These are phyloP conservation scores for Chymomyza costata DNA, from an alignment of 1,140 invertebrate genomes.

Conservation along the genomic window DNA sequence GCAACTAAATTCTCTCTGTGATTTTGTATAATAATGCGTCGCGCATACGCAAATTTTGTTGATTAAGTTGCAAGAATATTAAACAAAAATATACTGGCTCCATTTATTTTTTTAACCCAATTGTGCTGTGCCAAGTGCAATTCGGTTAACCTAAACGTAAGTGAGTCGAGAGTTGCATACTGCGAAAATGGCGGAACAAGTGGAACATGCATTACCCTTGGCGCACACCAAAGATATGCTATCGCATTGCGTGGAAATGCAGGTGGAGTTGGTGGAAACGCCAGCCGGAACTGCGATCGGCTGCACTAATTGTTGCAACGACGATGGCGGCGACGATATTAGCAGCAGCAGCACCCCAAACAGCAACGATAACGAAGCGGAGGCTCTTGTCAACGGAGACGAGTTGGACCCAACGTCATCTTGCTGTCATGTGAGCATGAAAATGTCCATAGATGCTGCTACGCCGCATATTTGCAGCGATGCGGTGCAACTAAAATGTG, in stretches of 20 bases:
- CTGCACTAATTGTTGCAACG: slow-evolving; percentile 26
- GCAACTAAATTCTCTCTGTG: slow-evolving; percentile 62
- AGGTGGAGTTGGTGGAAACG: slow-evolving; percentile 13
- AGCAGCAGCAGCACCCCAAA: slow-evolving; percentile 10
- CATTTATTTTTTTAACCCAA: slow-evolving; percentile 8
- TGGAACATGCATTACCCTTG: slow-evolving; percentile 48
- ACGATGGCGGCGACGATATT: slow-evolving; percentile 6
- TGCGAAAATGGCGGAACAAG: slow-evolving; percentile 48
- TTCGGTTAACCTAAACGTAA: slow-evolving; percentile 18
- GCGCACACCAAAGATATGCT: slow-evolving; percentile 46
- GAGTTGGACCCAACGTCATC: slow-evolving; percentile 42
- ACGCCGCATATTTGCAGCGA: slow-evolving; percentile 40
- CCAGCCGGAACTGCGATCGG: slow-evolving; percentile 3
- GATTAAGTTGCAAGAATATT: slow-evolving; percentile 59
- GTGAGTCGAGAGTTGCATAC: slow-evolving; percentile 11
- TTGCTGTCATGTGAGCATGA: slow-evolving; percentile 64
- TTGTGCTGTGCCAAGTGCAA: slow-evolving; percentile 13
- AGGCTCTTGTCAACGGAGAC: slow-evolving; percentile 43
- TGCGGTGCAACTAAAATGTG: slow-evolving; percentile 37
- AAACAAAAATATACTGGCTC: slow-evolving; percentile 40
- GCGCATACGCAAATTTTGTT: slow-evolving; percentile 65
- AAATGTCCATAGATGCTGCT: slow-evolving; percentile 49
- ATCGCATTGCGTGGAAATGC: slow-evolving; percentile 3
- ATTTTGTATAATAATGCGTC: slow-evolving; percentile 66
- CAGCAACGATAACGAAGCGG: slow-evolving; percentile 17